Base-by-base conservation (phyloP, 2,888 invertebrate genomes). In the Theodoxus fluviatilis region DNA sequence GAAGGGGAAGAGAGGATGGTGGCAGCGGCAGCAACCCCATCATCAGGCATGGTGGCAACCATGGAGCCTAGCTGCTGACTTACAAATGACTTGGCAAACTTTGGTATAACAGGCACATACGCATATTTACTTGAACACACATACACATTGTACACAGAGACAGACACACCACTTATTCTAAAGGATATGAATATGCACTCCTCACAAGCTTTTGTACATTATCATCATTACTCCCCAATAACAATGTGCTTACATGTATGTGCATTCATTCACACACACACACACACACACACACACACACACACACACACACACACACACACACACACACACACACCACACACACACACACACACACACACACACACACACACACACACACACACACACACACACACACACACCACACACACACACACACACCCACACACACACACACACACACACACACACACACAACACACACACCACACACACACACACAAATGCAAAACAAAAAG, bases 281-380 rank as follows among this genome's bases (percentile, higher is more conserved):
- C 18, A 25, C 52, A 52, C 52, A 52, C 52, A 52, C 52, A 52
- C 52, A 52, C 52, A 52, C 52, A 52, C 52, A 52, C 52, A 57
- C 28, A 12, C 57, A 28, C 28, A 25, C 28, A 28, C 57, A 25
- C 57, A 28, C 57, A 57, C 57, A 3, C 61, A 7, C 35, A 7
- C 33, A 7, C 35, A 37, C 33, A n/a, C 35, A 7, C 61, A n/a
- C 61, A 9, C 6, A 4, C 52, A 22, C 18, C n/a, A n/a, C 18
- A 22, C 52, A 12, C 52, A 22, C 7, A 6, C 25, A 25, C 25
- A 4, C 9, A 22, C 52, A n/a, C n/a, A n/a, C n/a, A 61, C 35
- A 61, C 2, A 61, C 61, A 61, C 61, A 61, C 61, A 52, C 6
- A 25, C n/a, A 31, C 37, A 3, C 47, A 65, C 25, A 65, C 33